Evolutionary conservation across 2,888 invertebrate species (phyloP).

Genomic region (Dascillus cervinus): DNA sequence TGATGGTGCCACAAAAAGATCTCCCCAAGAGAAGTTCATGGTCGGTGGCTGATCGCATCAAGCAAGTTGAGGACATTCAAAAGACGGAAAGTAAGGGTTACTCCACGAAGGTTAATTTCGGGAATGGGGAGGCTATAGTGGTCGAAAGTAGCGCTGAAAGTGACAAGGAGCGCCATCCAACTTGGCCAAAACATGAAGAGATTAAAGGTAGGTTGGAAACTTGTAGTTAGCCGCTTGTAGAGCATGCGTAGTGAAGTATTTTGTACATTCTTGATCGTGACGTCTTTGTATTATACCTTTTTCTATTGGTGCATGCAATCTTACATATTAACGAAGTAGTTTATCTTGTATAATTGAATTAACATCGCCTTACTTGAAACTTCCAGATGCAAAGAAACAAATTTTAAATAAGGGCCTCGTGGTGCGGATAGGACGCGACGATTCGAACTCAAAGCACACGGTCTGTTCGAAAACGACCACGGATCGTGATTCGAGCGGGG

Average conservation of each 20-base stretch:
- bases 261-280: neutral
- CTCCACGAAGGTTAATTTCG: slow-evolving; percentile 53
- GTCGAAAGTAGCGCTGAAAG: slow-evolving; percentile 30
- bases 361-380: slow-evolving; percentile 12
- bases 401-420: slow-evolving; percentile 42
- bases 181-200: slow-evolving; percentile 35
- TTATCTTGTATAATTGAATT: slow-evolving; percentile 10
- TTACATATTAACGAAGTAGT: slow-evolving; percentile 16
- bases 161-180: slow-evolving; percentile 25
- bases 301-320: slow-evolving; percentile 27
- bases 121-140: slow-evolving; percentile 41
- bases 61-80: slow-evolving; percentile 41
- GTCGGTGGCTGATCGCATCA: slow-evolving; percentile 47
- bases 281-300: slow-evolving; percentile 15
- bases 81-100: slow-evolving; percentile 42
- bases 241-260: slow-evolving; percentile 1
- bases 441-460: slow-evolving; percentile 34
- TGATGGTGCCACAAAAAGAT: slow-evolving; percentile 17
- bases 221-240: slow-evolving; percentile 1
- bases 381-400: slow-evolving; percentile 37
- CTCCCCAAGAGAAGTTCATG: slow-evolving; percentile 27
- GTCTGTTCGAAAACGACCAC: slow-evolving; percentile 39
- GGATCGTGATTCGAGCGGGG: slow-evolving; percentile 24
- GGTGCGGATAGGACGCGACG: slow-evolving; percentile 39
- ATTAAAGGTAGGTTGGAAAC: slow-evolving; percentile 30